Evolutionary conservation across 2,888 invertebrate species (phyloP), one percentile per base, ranked within the genome.

Genomic region (Caenorhabditis parvicauda): DNA sequence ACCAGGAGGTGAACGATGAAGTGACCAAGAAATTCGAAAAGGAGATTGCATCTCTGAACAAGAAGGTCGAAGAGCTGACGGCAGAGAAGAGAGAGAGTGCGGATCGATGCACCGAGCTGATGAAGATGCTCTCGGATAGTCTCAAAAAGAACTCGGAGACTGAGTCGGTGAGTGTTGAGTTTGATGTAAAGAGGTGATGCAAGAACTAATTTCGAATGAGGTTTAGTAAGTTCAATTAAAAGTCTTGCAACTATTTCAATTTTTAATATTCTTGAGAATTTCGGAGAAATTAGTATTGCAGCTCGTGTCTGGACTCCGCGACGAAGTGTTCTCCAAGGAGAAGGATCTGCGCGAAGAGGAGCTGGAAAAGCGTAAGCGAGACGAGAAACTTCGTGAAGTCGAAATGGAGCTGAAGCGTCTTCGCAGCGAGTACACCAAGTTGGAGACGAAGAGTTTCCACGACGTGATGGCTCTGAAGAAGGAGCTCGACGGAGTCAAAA

Each of bases 401-500:
- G 67, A 70, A 1, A 7, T 25, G 0, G 64, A 70, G 38, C 37
- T 59, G 25, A 69, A 67, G 45, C 47, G 59, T 27, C 14, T 52
- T 28, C 43, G 56, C 24, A 48, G 28, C n/a, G 67, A 69, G 6
- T 65, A 64, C 54, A 14, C 32, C 9, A 63, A 64, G 29, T 49
- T 71, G 12, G 68, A 71, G 37, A 58, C 63, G 12, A 59, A 59
- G 41, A 57, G 63, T 29, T 71, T 69, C 71, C 57, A 67, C 50
- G 58, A 67, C 24, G 61, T 51, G 9, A 59, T 50, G 38, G 46
- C 54, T 7, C 21, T 61, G 12, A 63, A 65, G 49, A 54, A 51
- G 44, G 41, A 60, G 28, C 45, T 68, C 21, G 54, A 67, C 24
- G 50, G 49, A 7, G 22, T 27, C 28, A 48, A 59, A 48, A 46